These are phyloP conservation scores for Staurois parvus DNA, from an alignment of 2,797 vertebrate species.

Conservation along the genomic window DNA sequence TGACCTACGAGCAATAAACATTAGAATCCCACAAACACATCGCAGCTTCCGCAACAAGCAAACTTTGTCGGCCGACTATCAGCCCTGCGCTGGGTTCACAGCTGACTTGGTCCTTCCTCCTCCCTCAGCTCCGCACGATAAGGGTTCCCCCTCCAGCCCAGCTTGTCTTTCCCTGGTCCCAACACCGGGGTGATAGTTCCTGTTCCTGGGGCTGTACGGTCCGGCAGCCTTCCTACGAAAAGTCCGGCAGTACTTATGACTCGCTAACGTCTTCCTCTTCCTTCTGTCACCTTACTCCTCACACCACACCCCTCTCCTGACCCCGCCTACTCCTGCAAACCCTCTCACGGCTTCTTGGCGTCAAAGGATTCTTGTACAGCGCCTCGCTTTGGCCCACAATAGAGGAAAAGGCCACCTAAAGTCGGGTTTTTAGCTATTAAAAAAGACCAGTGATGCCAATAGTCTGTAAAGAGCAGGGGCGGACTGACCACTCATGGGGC, in stretches of 20 bases:
- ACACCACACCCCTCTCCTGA: not conserved
- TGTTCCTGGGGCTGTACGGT: not conserved
- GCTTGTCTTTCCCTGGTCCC: not conserved
- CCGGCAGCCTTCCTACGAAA: not conserved
- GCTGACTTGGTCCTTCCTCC: no score
- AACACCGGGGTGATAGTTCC: not conserved
- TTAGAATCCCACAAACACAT: not conserved
- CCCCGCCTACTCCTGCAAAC: not conserved
- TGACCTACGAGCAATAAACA: no score
- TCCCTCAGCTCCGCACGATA: no score
- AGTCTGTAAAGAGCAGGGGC: no score
- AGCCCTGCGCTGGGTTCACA: not conserved
- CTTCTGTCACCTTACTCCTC: constrained; percentile 43
- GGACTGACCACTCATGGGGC: no score
- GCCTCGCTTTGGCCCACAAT: no score
- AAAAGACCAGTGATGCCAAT: no score
- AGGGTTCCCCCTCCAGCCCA: not conserved
- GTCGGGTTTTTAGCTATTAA: no score
- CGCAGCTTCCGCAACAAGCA: no score
- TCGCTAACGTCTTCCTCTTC: constrained; percentile 52
- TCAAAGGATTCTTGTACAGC: no score
- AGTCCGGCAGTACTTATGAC: constrained; percentile 3
- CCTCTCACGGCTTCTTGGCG: no score
- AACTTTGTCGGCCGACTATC: not conserved
- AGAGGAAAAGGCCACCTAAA: no score